Evolutionary conservation across 2,888 invertebrate species (phyloP), one percentile per base, ranked within the genome.

Genomic region (Drosophila algonquin): DNA sequence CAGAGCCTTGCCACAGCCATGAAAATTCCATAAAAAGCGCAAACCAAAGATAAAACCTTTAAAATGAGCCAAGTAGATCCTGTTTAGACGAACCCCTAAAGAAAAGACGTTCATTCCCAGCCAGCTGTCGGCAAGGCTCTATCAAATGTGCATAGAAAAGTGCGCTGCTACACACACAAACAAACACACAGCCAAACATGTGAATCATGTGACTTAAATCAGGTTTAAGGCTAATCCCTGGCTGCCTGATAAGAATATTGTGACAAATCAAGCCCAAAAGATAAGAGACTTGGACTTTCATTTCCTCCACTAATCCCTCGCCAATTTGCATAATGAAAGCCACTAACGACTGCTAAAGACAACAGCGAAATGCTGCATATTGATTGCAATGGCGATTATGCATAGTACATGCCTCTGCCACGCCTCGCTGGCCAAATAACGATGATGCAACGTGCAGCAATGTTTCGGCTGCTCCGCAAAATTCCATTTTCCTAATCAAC

Each of bases 371-470:
- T 40, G 40, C n/a, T 7, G 40, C 62, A 55, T 63, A 27, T 73
- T 63, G 61, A 75, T 77, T 55, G 63, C 54, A 63, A 68, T 75
- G 77, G 71, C 73, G 67, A 72, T 71, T 24, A 24, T 24, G 3
- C 4, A 21, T 21, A 21, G n/a, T n/a, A n/a, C n/a, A n/a, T n/a
- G n/a, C n/a, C n/a, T 44, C 6, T 30, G 76, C 57, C 68, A 79
- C 74, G 81, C 73, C 71, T 72, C 71, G 67, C 24, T 71, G 48
- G 74, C 73, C 65, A n/a, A 35, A 35, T 35, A 35, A n/a, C n/a
- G 12, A 77, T 84, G 84, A 80, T 80, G 84, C 81, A 84, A 85
- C 73, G 75, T 73, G 30, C 55, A 63, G 30, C 55, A 63, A 46
- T 40, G 32, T 47, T 53, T 16, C 24, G 24, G 24, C 45, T 64